Evolutionary conservation across 2,797 vertebrate species (phyloP).

Genomic region (Remorina albescens): DNA sequence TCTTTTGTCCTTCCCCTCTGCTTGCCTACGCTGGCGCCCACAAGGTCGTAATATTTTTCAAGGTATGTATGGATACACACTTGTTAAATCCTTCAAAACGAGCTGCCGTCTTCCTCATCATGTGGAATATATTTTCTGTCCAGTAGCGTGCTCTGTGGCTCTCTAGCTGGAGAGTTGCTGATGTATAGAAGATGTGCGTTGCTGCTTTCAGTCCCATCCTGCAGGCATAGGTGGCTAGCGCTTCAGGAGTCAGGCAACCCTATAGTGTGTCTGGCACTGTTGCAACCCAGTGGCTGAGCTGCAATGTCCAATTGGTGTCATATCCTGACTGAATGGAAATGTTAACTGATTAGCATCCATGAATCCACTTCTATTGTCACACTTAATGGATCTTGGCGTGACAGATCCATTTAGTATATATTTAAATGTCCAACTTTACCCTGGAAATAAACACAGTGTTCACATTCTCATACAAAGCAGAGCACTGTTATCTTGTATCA

Average conservation of each 20-base stretch:
- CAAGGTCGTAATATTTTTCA: constrained; percentile 88
- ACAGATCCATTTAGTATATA: too few species aligned
- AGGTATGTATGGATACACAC: constrained; percentile 83
- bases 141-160: constrained; percentile 22
- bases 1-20: constrained; percentile 83
- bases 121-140: constrained; percentile 35
- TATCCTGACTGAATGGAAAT: constrained; percentile 42
- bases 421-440: too few species aligned
- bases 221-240: constrained; percentile 17
- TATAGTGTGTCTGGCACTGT: constrained; percentile 16
- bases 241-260: constrained; percentile 25
- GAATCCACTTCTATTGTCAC: constrained; percentile 6
- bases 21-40: constrained; percentile 78
- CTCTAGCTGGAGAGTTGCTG: constrained; percentile 15
- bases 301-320: constrained; percentile 44
- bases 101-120: constrained; percentile 38
- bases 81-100: constrained; percentile 35
- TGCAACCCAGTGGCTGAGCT: constrained; percentile 51
- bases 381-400: too few species aligned
- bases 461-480: too few species aligned
- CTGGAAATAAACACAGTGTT: too few species aligned
- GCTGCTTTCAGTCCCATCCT: constrained; percentile 20
- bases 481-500: too few species aligned
- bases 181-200: constrained; percentile 4
- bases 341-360: constrained; percentile 55